These are phyloP conservation scores for Philopedon plagiatum DNA, from an alignment of 2,888 invertebrate genomes.

Conservation along the genomic window DNA sequence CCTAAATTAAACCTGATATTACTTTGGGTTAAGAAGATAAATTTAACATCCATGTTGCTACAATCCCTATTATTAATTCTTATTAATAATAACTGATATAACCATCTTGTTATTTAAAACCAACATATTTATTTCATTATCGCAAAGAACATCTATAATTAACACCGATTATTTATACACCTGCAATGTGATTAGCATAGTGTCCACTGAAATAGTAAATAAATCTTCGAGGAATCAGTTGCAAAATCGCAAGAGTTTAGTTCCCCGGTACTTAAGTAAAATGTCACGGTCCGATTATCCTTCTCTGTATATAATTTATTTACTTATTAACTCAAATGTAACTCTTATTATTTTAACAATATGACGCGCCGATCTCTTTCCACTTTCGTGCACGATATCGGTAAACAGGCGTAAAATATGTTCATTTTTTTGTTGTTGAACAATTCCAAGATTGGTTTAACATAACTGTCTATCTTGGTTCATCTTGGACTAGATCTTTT, in stretches of 20 bases:
- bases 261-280: constrained; percentile 3
- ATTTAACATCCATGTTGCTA: no score
- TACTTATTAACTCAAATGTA: background rate
- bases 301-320: constrained; percentile 6
- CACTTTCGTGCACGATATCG: background rate
- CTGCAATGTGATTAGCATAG: constrained; percentile 2
- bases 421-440: no score
- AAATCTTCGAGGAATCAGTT: background rate
- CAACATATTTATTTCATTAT: background rate
- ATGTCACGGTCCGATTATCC: constrained; percentile 20
- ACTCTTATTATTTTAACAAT: background rate
- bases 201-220: background rate
- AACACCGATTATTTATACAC: constrained; percentile 18
- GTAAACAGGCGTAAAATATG: no score
- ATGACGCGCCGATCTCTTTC: background rate
- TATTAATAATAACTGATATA: no score
- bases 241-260: constrained; percentile 1
- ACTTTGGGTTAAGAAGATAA: no score
- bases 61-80: no score
- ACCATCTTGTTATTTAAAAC: no score
- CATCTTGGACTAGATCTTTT: no score
- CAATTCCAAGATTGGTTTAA: no score
- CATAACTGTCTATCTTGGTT: no score
- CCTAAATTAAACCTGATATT: no score
- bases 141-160: background rate